Evolutionary conservation across 2,797 vertebrate species (phyloP).

Genomic region (Phaenicophaeus curvirostris): DNA sequence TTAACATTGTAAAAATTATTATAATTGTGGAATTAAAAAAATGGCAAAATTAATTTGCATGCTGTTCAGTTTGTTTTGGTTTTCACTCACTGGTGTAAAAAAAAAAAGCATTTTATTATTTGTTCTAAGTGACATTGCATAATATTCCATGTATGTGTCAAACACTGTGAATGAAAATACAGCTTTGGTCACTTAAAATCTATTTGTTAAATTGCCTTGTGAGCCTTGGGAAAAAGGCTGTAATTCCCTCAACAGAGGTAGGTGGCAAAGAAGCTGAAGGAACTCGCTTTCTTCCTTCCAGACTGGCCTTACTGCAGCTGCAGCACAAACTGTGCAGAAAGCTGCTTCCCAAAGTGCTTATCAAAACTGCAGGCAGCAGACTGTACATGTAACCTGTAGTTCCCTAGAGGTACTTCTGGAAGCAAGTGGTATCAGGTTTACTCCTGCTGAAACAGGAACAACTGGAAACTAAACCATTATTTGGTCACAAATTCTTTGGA

Average conservation of each 20-base stretch:
- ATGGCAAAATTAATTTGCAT: not conserved
- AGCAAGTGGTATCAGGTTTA: not conserved
- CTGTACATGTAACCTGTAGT: not conserved
- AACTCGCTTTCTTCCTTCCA: not conserved
- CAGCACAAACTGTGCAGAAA: not conserved
- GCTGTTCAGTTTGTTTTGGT: not conserved
- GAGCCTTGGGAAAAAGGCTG: not conserved
- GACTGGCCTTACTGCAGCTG: not conserved
- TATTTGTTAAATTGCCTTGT: constrained; percentile 1
- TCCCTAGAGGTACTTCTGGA: not conserved
- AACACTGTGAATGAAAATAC: not conserved
- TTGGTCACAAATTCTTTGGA: not conserved
- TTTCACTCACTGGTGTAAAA: not conserved
- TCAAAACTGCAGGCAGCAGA: no score
- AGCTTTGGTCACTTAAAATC: not conserved
- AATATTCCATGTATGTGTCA: not conserved
- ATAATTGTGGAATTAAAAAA: not conserved
- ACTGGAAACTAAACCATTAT: not conserved
- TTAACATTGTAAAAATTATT: not conserved
- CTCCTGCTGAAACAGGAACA: not conserved
- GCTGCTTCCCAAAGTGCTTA: not conserved
- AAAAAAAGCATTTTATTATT: not conserved
- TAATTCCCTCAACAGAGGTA: not conserved
- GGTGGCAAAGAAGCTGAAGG: not conserved
- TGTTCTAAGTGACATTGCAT: not conserved